These are phyloP conservation scores for Indicator maculatus DNA, from an alignment of 2,113 vertebrate genomes.

Conservation along the genomic window DNA sequence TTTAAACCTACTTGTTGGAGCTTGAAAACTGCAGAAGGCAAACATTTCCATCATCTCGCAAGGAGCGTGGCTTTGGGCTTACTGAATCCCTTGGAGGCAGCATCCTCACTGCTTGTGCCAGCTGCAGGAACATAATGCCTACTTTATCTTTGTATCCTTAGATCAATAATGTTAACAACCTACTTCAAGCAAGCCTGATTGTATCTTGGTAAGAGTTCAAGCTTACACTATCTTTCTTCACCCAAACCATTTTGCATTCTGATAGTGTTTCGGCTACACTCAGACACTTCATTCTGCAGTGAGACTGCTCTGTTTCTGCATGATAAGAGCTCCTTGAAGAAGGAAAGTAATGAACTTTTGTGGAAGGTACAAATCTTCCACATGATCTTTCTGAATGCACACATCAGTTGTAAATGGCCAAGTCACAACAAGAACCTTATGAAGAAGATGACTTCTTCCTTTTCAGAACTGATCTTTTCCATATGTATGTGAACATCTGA, in stretches of 20 bases:
- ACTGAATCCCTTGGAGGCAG: fast-evolving
- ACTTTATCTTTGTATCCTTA: neutral
- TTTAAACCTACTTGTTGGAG: neutral
- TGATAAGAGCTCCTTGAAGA: slow-evolving; percentile 38
- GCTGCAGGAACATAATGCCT: neutral
- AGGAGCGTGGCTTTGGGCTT: neutral
- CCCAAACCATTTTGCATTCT: neutral
- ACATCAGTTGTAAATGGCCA: neutral
- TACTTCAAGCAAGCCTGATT: neutral
- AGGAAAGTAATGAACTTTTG: slow-evolving; percentile 50
- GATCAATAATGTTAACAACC: neutral
- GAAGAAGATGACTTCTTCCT: neutral
- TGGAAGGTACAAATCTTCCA: neutral
- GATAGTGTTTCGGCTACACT: neutral
- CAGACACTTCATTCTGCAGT: neutral
- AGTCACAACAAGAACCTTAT: neutral
- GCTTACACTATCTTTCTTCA: neutral
- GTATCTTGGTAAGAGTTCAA: neutral
- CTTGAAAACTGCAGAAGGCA: neutral
- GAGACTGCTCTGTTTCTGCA: slow-evolving; percentile 32
- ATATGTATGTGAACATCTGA: neutral
- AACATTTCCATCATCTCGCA: neutral
- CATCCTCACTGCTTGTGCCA: neutral
- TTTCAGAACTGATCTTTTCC: neutral
- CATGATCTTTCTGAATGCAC: neutral